Conservation (phyloP, 2,113 vertebrate genomes). For the Merops nubicus region DNA sequence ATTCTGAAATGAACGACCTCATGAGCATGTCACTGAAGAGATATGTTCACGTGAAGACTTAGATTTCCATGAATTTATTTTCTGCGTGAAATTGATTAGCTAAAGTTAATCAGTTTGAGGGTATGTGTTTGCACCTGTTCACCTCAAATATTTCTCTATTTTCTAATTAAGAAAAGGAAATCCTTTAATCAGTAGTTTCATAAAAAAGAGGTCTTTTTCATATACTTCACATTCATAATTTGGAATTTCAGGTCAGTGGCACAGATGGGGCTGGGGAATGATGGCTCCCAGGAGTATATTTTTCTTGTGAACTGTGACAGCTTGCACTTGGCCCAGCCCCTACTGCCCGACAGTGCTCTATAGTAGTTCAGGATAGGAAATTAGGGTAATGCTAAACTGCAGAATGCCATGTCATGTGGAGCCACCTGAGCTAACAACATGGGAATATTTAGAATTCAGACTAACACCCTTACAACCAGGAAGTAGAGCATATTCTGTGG, state of each 20-base stretch:
- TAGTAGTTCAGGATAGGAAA: background rate
- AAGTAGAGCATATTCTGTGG: background rate
- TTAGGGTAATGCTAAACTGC: background rate
- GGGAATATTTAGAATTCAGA: background rate
- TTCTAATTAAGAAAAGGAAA: background rate
- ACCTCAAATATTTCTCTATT: slow-evolving; percentile 7
- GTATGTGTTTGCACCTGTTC: background rate
- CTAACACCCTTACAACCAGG: background rate
- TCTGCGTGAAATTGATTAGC: background rate
- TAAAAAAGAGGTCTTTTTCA: background rate
- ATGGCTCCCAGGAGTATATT: background rate
- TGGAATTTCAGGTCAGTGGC: background rate
- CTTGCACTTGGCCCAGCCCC: background rate
- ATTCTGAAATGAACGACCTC: slow-evolving; percentile 45
- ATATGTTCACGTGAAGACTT: background rate
- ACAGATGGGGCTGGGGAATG: background rate
- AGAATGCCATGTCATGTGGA: background rate
- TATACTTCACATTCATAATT: background rate
- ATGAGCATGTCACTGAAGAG: background rate
- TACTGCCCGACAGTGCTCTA: background rate
- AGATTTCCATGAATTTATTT: slow-evolving; percentile 26
- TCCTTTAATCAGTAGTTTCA: background rate
- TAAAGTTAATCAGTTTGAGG: background rate
- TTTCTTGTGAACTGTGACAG: background rate
- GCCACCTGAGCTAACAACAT: background rate